phyloP scores from a whole-genome alignment of 2,113 vertebrate species.

The Plecturocebus donacophilus region DNA sequence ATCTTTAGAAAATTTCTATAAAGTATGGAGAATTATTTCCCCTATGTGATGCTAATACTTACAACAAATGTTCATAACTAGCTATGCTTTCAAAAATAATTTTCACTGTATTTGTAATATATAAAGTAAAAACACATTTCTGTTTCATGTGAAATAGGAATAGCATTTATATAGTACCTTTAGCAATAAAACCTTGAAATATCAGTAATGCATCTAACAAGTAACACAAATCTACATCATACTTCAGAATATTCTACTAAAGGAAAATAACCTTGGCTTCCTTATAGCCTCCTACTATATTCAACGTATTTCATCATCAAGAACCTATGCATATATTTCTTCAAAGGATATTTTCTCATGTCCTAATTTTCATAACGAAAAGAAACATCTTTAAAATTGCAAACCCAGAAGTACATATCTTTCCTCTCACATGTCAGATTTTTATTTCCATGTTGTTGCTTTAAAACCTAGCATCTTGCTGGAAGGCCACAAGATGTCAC shows the following conservation, averaged over 20 bases:
- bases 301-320: neutral
- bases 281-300: neutral
- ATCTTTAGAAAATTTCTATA: neutral
- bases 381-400: slow-evolving; percentile 7
- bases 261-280: neutral
- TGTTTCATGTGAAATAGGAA: neutral
- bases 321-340: neutral
- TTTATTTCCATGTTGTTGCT: neutral
- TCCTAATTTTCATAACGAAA: neutral
- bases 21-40: neutral
- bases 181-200: neutral
- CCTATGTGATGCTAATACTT: neutral
- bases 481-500: slow-evolving; percentile 74
- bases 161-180: neutral
- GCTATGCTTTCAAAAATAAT: neutral
- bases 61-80: neutral
- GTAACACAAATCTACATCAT: neutral
- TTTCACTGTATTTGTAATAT: neutral
- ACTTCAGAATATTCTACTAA: slow-evolving; percentile 22
- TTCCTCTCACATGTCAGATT: neutral
- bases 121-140: neutral
- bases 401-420: neutral
- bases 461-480: neutral
- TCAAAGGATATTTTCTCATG: neutral
- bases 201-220: neutral